A percentile compares a stretch with the other conserved stretches of the same genome.
phyloP scores from a whole-genome alignment of 2,888 invertebrate species.

The Mimachlamys varia region DNA sequence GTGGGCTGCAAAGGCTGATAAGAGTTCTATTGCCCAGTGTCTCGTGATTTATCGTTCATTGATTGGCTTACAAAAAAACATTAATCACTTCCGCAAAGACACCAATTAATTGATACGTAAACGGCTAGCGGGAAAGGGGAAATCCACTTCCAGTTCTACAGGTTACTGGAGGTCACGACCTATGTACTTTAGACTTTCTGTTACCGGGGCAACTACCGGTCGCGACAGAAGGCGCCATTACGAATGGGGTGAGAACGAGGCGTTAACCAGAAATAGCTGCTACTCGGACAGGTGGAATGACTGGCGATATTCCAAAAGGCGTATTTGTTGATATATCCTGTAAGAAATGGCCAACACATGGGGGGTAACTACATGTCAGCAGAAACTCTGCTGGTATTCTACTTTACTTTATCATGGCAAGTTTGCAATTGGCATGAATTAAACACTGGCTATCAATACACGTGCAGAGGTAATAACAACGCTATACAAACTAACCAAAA shows the following conservation, averaged over 20 bases:
- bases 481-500: no score
- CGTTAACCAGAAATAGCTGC: not conserved
- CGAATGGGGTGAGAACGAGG: not conserved
- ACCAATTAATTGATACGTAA: slow-evolving; percentile 31
- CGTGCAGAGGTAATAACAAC: not conserved
- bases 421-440: not conserved
- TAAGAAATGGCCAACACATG: not conserved
- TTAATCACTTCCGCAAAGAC: slow-evolving; percentile 7
- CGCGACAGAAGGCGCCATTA: not conserved
- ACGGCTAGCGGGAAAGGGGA: not conserved
- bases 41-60: not conserved
- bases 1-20: not conserved
- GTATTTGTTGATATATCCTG: not conserved
- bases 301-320: not conserved
- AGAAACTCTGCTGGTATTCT: not conserved
- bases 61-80: slow-evolving; percentile 7
- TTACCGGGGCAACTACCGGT: not conserved
- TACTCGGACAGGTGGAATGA: slow-evolving; percentile 5
- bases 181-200: not conserved
- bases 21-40: not conserved
- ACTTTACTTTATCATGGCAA: not conserved
- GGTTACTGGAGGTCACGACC: not conserved
- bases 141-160: not conserved
- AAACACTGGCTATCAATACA: not conserved
- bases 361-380: not conserved